A percentile compares a stretch with the other conserved stretches of the same genome.
These are phyloP conservation scores for Aproaerema taeniolella DNA, from an alignment of 2,888 invertebrate species.

Conservation along the genomic window DNA sequence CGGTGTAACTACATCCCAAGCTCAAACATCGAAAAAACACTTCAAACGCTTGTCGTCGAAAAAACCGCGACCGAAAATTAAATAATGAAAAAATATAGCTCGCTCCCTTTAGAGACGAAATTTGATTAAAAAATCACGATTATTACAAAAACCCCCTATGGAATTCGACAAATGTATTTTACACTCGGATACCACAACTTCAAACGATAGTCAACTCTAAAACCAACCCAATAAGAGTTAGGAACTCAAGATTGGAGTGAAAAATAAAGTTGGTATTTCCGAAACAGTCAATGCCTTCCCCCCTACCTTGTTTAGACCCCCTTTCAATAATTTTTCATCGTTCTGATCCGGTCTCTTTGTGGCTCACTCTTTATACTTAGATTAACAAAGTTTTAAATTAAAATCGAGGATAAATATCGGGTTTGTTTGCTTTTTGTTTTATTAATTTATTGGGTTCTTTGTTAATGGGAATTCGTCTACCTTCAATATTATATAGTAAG, in stretches of 20 bases:
- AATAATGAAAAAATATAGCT: conserved; percentile 77
- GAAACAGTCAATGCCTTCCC: conserved; percentile 63
- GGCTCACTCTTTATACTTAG: conserved; percentile 68
- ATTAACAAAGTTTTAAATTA: conserved; percentile 77
- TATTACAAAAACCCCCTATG: conserved; percentile 66
- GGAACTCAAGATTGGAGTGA: conserved; percentile 18
- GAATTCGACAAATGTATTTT: conserved; percentile 38
- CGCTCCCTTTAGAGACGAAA: conserved; percentile 76
- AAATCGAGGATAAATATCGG: conserved; percentile 63
- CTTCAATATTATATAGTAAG: too few relatives aligned
- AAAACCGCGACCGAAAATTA: conserved; percentile 71
- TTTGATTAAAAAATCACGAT: conserved; percentile 80
- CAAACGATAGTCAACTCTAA: background rate
- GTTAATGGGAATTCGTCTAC: too few relatives aligned
- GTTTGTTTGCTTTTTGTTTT: conserved; percentile 24
- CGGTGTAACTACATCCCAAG: too few relatives aligned
- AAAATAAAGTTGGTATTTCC: conserved; percentile 41
- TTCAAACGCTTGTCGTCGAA: conserved; percentile 68
- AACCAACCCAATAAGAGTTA: conserved; percentile 17
- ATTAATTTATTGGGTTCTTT: conserved; percentile 8
- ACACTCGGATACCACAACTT: background rate
- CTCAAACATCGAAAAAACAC: conserved; percentile 57
- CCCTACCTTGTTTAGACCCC: conserved; percentile 56
- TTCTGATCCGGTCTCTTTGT: conserved; percentile 72
- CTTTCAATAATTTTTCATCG: conserved; percentile 78